Evolutionary conservation across 2,797 vertebrate genomes (phyloP).

Genomic region (Rhabdomys pumilio): DNA sequence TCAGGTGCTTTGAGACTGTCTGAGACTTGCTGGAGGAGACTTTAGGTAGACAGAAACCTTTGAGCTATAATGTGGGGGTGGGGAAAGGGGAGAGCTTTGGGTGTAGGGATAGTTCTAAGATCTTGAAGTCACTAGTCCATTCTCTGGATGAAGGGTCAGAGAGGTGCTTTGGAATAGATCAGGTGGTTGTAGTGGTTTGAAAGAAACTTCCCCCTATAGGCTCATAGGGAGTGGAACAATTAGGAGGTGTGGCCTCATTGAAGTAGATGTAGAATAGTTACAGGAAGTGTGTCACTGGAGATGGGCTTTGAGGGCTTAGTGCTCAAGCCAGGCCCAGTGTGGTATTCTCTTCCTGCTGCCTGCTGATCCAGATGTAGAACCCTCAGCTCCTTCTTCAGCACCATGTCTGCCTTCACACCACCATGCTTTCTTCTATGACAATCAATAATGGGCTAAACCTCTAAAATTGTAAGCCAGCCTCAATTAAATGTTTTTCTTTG

Average conservation of each 20-base stretch:
- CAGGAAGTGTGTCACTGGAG: neutral
- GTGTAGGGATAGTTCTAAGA: rapidly evolving
- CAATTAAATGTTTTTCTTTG: neutral
- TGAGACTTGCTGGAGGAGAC: neutral
- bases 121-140: neutral
- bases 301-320: neutral
- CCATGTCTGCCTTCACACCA: neutral
- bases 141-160: too few species aligned
- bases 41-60: neutral
- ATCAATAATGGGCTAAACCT: too few species aligned
- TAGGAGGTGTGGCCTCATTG: neutral
- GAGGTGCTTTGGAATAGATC: neutral
- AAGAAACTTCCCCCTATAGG: neutral
- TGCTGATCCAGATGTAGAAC: neutral
- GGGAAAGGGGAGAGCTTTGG: rapidly evolving
- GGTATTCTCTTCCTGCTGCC: neutral
- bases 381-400: neutral
- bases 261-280: neutral
- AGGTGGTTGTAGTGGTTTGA: neutral
- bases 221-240: neutral
- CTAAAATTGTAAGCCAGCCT: neutral
- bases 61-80: rapidly evolving
- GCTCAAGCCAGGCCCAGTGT: neutral
- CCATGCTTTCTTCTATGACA: neutral
- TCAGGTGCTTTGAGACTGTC: too few species aligned